Evolutionary conservation across 2,113 vertebrate species (phyloP).

Genomic region (Eurystomus gularis): DNA sequence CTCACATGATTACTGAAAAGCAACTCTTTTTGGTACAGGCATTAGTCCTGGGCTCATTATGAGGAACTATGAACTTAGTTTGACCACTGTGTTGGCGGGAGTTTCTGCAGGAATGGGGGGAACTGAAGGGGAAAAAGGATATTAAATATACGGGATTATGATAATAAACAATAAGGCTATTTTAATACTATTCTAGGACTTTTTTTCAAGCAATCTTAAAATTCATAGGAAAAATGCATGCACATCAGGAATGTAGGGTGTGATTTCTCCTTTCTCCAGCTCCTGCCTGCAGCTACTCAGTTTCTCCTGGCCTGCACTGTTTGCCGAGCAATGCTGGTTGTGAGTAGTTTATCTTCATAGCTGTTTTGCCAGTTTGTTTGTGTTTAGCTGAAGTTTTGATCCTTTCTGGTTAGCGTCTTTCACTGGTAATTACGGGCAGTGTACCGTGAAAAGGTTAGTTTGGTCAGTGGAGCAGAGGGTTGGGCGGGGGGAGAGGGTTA

Average conservation of each 20-base stretch:
- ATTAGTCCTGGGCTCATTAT: background rate
- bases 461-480: constrained; percentile 59
- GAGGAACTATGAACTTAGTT: constrained; percentile 44
- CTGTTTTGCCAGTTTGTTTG: constrained; percentile 70
- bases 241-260: constrained; percentile 5
- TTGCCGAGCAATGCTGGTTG: constrained; percentile 16
- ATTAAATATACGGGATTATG: constrained; percentile 40
- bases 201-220: constrained; percentile 48
- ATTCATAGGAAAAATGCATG: constrained; percentile 30
- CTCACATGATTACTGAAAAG: background rate
- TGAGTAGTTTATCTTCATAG: constrained; percentile 70
- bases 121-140: constrained; percentile 8
- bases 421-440: constrained; percentile 63
- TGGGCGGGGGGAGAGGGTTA: constrained; percentile 56
- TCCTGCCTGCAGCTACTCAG: background rate
- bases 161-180: constrained; percentile 35
- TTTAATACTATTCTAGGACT: background rate
- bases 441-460: constrained; percentile 70
- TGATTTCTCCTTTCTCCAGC: constrained; percentile 19
- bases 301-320: constrained; percentile 11
- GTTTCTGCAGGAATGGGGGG: constrained; percentile 29
- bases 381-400: constrained; percentile 75
- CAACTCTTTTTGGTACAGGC: constrained; percentile 29
- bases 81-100: constrained; percentile 26
- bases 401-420: constrained; percentile 73